Evolutionary conservation across 2,113 vertebrate species (phyloP), one percentile per base, ranked within the genome.

Genomic region (Brachyhypopomus gauderio): DNA sequence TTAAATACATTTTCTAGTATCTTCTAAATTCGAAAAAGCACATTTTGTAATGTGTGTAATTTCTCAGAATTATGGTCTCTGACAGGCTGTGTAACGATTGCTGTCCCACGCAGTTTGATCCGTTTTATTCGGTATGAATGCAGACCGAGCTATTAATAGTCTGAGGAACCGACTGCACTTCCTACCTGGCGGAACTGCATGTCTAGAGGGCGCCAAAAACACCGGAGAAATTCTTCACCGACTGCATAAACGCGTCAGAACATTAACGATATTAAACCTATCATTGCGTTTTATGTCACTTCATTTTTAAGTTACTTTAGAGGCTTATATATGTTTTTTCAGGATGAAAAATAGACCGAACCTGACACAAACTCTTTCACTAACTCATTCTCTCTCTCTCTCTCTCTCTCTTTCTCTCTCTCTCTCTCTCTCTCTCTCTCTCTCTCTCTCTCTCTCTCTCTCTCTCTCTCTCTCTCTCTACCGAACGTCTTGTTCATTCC

Each of bases 401-500:
- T 75, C 56, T 38, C 16, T 9, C 52, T 52, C 48, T 22, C 41
- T 45, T 1, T 5, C 9, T 45, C 41, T 45, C 41, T 45, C 41
- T 45, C 45, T 52, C 45, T 66, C n/a, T 52, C 30, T 38, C 64
- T 73, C 70, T 30, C 25, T 27, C 12, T 38, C 45, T 79, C 55
- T 56, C 19, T 59, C n/a, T 64, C 34, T 75, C 34, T 75, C 22
- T 75, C 34, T 75, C 56, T 38, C 16, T 9, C 52, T 52, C 48
- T 22, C 41, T 45, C 6, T 5, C 9, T 45, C 41, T 45, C 41
- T 45, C 41, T 45, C 45, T 52, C 45, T 66, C n/a, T 52, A 34
- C 34, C 74, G 60, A 82, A 78, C 75, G 75, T 82, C 72, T 66
- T 60, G 27, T 17, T 70, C 75, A 81, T 81, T 75, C 72, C 77